Percentiles rank a stretch among this genome's conserved stretches.
Conservation (phyloP, 2,888 invertebrate species). For the Eueremaeus valkanovi region DNA sequence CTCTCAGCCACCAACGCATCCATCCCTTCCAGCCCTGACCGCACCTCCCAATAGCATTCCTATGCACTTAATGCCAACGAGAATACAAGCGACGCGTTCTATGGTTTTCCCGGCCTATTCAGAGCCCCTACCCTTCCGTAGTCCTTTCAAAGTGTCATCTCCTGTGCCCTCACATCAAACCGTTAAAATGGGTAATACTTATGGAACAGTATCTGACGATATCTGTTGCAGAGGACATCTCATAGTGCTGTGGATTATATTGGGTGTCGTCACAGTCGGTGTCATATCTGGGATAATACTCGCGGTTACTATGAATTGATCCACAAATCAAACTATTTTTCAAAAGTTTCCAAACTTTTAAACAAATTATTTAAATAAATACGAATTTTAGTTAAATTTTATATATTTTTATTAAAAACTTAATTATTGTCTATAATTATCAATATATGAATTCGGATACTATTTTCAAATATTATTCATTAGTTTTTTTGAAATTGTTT, state of each 20-base stretch:
- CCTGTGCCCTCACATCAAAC: conserved; percentile 6
- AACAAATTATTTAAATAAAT: background rate
- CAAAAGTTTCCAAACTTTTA: background rate
- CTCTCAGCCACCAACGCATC: background rate
- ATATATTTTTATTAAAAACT: background rate
- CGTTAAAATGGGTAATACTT: background rate
- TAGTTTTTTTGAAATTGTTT: no score
- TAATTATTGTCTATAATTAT: no score
- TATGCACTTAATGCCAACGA: background rate
- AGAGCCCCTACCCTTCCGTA: conserved; percentile 24
- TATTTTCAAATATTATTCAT: no score
- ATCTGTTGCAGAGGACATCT: conserved; percentile 47
- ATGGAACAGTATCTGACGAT: conserved; percentile 16
- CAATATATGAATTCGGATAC: no score
- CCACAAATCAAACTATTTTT: background rate
- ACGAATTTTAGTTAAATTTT: background rate
- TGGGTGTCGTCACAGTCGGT: conserved; percentile 49
- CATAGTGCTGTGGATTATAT: conserved; percentile 50
- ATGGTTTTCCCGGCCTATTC: conserved; percentile 23
- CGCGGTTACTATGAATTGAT: conserved; percentile 47
- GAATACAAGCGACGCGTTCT: background rate
- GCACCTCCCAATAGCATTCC: conserved; percentile 17
- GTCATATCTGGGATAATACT: conserved; percentile 49
- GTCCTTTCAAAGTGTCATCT: conserved; percentile 14
- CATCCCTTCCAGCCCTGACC: background rate